Percentiles rank a stretch among this genome's conserved stretches.
These are phyloP conservation scores for Odontamblyopus lacepedii DNA, from an alignment of 2,797 vertebrate species.

Conservation along the genomic window DNA sequence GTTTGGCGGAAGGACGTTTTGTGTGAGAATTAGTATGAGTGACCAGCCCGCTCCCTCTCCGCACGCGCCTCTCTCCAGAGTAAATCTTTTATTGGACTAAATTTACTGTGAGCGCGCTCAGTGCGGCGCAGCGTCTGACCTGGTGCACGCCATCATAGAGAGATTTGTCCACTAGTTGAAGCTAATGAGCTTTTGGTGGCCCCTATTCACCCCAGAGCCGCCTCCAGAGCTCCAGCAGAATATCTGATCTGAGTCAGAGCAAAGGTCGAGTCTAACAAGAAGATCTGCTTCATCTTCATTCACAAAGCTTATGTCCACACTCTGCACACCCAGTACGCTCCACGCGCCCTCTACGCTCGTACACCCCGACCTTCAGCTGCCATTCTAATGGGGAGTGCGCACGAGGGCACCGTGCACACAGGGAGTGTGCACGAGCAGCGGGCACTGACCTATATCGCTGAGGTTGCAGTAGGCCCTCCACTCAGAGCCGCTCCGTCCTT, in stretches of 20 bases:
- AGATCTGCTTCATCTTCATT: slow-evolving; percentile 64
- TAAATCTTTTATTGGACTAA: slow-evolving; percentile 12
- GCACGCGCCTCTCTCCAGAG: not conserved
- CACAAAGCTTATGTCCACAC: slow-evolving; percentile 38
- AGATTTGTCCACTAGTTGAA: slow-evolving; percentile 37
- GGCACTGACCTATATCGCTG: slow-evolving; percentile 90
- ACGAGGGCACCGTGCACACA: no score
- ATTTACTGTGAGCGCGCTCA: slow-evolving; percentile 40
- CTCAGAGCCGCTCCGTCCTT: slow-evolving; percentile 83
- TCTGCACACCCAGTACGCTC: no score
- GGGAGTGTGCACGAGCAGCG: not conserved
- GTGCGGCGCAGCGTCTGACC: slow-evolving; percentile 43
- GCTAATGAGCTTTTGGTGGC: slow-evolving; percentile 68
- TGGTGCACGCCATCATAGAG: slow-evolving; percentile 43
- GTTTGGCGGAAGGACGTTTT: not conserved
- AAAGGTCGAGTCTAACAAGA: slow-evolving; percentile 68
- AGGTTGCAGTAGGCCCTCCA: slow-evolving; percentile 95
- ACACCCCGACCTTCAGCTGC: no score
- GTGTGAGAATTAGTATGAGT: not conserved
- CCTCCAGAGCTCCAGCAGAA: slow-evolving; percentile 37
- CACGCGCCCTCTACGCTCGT: no score
- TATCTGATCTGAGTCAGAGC: slow-evolving; percentile 74
- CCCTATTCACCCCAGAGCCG: slow-evolving; percentile 48
- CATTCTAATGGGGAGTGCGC: no score
- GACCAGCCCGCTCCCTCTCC: not conserved